These are phyloP conservation scores for Nycticryphes semicollaris DNA, from an alignment of 2,113 vertebrate genomes.

Conservation along the genomic window DNA sequence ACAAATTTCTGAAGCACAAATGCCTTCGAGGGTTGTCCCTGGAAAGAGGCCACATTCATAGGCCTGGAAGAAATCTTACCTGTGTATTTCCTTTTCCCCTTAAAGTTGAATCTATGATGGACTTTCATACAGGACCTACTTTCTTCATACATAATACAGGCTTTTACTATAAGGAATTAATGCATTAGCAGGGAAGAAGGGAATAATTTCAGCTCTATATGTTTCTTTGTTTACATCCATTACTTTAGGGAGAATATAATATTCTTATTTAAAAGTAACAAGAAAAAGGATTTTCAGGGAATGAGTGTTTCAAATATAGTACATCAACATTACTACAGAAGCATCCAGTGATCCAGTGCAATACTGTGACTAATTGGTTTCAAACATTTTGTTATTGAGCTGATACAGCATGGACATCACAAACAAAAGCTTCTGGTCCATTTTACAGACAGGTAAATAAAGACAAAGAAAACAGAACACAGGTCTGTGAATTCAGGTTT, in stretches of 20 bases:
- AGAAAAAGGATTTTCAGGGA: background rate
- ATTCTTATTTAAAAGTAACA: background rate
- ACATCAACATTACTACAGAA: background rate
- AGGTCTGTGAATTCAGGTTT: background rate
- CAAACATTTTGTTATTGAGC: background rate
- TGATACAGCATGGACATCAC: background rate
- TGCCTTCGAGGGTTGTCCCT: background rate
- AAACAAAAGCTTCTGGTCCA: background rate
- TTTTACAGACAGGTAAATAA: background rate
- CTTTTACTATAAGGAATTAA: conserved; percentile 21
- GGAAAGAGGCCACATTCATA: background rate
- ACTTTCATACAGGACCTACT: background rate
- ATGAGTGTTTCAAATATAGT: background rate
- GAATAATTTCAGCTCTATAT: background rate
- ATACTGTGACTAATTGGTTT: background rate
- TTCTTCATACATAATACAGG: background rate
- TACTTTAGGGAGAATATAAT: background rate
- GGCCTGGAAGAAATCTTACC: background rate
- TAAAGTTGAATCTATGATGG: background rate
- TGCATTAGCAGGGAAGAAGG: background rate
- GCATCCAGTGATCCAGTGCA: fast-evolving
- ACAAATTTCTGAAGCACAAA: background rate
- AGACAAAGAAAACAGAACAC: background rate
- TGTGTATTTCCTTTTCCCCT: background rate
- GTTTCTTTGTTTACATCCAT: conserved; percentile 1